Evolutionary conservation across 2,888 invertebrate genomes (phyloP), one percentile per base, ranked within the genome.

Genomic region (Idaea aversata): DNA sequence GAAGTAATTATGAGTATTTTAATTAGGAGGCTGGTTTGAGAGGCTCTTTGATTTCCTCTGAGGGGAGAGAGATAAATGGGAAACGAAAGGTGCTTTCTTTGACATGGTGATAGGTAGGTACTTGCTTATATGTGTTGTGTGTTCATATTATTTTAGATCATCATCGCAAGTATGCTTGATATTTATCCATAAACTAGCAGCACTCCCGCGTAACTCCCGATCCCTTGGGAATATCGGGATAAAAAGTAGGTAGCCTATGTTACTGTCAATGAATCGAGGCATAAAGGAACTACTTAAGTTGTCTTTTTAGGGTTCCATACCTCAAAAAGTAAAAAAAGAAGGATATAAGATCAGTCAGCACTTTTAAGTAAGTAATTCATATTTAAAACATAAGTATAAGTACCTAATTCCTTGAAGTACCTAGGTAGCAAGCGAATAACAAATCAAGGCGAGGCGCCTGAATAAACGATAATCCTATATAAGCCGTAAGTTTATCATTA

Each of bases 381-480:
- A 10, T 47, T 47, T 47, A 47, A 47, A 7, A 47, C 10, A 1
- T 25, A 47, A 38, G 6, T 13, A 5, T 6, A 38, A 4, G 10
- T 5, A 47, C 7, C 3, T 47, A 47, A 47, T 47, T 47, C 7
- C 47, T 10, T 47, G 13, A 0, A 7, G 7, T 4, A 36, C 36
- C 10, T 36, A 36, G 6, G 6, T 36, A 36, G 6, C 62, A 57
- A 62, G 65, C n/a, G n/a, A n/a, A n/a, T 63, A 70, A 70, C 70
- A 73, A 73, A 73, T 73, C 73, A 72, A 71, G 72, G 70, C 65
- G 66, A 47, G 68, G 57, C 62, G 70, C 69, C 67, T 71, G 70
- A 68, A 69, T 65, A 71, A 70, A 73, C 63, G 47, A 63, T 79
- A 80, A 82, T 75, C 79, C 76, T 66, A 72, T 66, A 72, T 47